These are phyloP conservation scores for Plumapathes pennacea DNA, from an alignment of 92 coral and sea anemone genomes.

Conservation along the genomic window DNA sequence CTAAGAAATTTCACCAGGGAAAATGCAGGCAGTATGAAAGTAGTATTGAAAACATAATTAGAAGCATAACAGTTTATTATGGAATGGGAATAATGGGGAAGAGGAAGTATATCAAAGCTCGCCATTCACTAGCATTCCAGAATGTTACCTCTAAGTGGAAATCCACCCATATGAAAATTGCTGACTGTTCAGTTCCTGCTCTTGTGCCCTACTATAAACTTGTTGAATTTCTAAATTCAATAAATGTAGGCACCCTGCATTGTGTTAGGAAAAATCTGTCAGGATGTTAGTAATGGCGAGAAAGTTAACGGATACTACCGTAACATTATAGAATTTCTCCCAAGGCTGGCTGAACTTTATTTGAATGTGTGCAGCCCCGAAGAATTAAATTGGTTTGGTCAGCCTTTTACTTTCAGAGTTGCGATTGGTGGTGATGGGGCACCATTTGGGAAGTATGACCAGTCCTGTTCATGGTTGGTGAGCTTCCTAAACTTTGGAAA, in stretches of 20 bases:
- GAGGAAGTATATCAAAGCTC: conserved; percentile 42
- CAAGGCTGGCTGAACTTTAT: conserved; percentile 39
- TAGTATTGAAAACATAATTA: conserved; percentile 40
- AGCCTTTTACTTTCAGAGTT: conserved; percentile 18
- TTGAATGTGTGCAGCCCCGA: conserved; percentile 13
- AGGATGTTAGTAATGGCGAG: conserved; percentile 26
- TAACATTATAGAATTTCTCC: conserved; percentile 40
- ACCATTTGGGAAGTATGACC: conserved; percentile 70
- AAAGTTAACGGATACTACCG: conserved; percentile 40
- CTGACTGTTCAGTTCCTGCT: conserved; percentile 34
- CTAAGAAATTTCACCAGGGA: conserved; percentile 17
- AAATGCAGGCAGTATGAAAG: conserved; percentile 29
- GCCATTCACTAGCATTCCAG: conserved; percentile 22
- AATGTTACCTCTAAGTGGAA: conserved; percentile 6
- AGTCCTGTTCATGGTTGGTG: conserved; percentile 55
- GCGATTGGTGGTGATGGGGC: conserved; percentile 74
- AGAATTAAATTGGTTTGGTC: conserved; percentile 55
- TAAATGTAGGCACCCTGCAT: conserved; percentile 39
- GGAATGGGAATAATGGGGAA: conserved; percentile 46
- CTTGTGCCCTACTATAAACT: conserved; percentile 42
- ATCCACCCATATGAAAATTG: conserved; percentile 3
- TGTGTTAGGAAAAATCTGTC: conserved; percentile 48
- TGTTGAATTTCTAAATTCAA: conserved; percentile 37
- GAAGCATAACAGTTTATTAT: conserved; percentile 51
- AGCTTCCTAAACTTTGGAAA: conserved; percentile 66